A percentile compares a stretch with the other conserved stretches of the same genome.
These are phyloP conservation scores for Heliconius ismenius DNA, from an alignment of 2,888 invertebrate genomes.

Conservation along the genomic window DNA sequence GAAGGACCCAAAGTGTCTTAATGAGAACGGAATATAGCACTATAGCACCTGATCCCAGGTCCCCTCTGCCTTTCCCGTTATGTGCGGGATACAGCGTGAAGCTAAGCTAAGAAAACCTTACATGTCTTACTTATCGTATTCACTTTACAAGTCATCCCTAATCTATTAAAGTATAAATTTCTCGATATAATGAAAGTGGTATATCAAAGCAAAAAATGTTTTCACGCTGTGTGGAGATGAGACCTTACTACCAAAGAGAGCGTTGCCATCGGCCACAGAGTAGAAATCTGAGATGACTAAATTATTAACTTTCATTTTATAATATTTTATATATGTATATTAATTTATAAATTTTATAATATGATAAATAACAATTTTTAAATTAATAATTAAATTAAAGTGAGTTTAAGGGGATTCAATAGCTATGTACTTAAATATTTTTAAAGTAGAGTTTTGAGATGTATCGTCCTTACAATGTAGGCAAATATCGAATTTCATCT, in stretches of 20 bases:
- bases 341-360: no score
- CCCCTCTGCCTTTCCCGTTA: neutral
- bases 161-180: constrained; percentile 17
- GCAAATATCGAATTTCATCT: no score
- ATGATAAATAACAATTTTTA: no score
- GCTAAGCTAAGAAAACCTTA: neutral
- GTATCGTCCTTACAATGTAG: no score
- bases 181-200: constrained; percentile 29
- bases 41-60: neutral
- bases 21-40: neutral
- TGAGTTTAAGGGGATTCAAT: no score
- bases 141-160: neutral
- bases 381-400: no score
- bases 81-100: neutral
- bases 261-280: constrained; percentile 39
- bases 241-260: constrained; percentile 42
- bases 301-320: constrained; percentile 5
- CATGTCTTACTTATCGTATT: constrained; percentile 8
- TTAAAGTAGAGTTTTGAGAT: no score
- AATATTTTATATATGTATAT: neutral
- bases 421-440: no score
- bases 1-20: neutral
- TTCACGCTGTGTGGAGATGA: constrained; percentile 33
- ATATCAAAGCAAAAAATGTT: constrained; percentile 37
- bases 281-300: constrained; percentile 19